These are phyloP conservation scores for Hexactinellida sp. DNA, from an alignment of 37 sponge, comb jelly and placozoan genomes.

Conservation along the genomic window DNA sequence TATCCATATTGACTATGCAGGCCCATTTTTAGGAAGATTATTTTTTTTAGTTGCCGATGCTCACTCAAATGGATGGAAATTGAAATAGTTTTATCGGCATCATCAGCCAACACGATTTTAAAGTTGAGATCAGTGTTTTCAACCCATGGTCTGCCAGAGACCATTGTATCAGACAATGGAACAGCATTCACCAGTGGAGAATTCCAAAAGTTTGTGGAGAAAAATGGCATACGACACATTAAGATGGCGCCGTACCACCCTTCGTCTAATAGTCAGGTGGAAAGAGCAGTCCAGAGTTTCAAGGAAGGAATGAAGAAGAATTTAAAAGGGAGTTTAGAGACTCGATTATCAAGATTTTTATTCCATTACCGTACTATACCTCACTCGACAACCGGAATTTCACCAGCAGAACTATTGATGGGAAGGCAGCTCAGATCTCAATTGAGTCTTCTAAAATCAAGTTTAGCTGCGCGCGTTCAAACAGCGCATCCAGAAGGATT, in stretches of 20 bases:
- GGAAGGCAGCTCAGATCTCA: too few species aligned
- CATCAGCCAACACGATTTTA: conserved; percentile 18
- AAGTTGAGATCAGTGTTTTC: conserved; percentile 21
- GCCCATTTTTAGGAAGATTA: conserved; percentile 25
- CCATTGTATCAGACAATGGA: conserved; percentile 31
- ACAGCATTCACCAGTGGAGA: conserved; percentile 26
- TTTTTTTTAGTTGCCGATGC: conserved; percentile 38
- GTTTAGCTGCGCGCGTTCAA: too few species aligned
- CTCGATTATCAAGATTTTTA: too few species aligned
- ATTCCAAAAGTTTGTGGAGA: not conserved
- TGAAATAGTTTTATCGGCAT: conserved; percentile 6
- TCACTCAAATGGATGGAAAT: conserved; percentile 38
- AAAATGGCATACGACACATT: conserved; percentile 23
- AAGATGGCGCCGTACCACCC: conserved; percentile 35
- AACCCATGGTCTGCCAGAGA: conserved; percentile 21
- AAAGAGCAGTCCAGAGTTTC: conserved; percentile 37
- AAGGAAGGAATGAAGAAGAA: too few species aligned
- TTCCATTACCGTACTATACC: too few species aligned
- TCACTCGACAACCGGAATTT: too few species aligned
- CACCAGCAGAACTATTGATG: too few species aligned
- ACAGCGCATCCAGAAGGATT: too few species aligned
- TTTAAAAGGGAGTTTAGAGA: too few species aligned
- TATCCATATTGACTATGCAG: conserved; percentile 32
- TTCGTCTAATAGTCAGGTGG: conserved; percentile 33
- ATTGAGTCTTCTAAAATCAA: too few species aligned